Conservation (phyloP, 2,797 vertebrate species). For the Astyanax mexicanus region DNA sequence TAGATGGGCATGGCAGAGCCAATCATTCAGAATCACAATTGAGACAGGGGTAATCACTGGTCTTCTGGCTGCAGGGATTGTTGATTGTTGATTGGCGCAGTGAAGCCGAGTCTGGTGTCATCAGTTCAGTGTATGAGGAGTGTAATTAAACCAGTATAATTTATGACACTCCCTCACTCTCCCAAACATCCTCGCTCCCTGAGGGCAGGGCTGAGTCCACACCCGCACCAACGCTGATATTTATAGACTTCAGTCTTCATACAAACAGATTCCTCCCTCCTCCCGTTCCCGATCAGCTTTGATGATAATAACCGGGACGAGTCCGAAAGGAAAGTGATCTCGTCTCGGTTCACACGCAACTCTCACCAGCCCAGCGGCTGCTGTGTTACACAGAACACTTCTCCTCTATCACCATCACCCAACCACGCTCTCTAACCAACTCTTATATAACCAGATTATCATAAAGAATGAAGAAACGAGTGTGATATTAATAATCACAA, state of each 20-base stretch:
- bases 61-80: background rate
- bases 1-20: background rate
- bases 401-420: slow-evolving; percentile 18
- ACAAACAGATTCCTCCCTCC: slow-evolving; percentile 39
- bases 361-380: slow-evolving; percentile 1
- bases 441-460: background rate
- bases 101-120: slow-evolving; percentile 1
- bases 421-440: background rate
- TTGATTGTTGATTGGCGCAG: slow-evolving; percentile 12
- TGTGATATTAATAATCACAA: background rate
- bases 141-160: slow-evolving; percentile 28
- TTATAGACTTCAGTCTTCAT: slow-evolving; percentile 49
- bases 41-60: background rate
- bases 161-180: slow-evolving; percentile 27
- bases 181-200: slow-evolving; percentile 40
- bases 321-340: slow-evolving; percentile 30
- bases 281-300: slow-evolving; percentile 66
- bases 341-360: slow-evolving; percentile 50
- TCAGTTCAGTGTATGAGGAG: slow-evolving; percentile 1
- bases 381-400: background rate
- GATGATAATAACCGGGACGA: slow-evolving; percentile 55
- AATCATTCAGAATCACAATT: background rate
- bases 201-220: slow-evolving; percentile 31
- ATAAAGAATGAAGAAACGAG: background rate
- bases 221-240: slow-evolving; percentile 45